A percentile compares a stretch with the other conserved stretches of the same genome.
Evolutionary conservation across 2,797 vertebrate genomes (phyloP).

Genomic region (Chelon auratus): DNA sequence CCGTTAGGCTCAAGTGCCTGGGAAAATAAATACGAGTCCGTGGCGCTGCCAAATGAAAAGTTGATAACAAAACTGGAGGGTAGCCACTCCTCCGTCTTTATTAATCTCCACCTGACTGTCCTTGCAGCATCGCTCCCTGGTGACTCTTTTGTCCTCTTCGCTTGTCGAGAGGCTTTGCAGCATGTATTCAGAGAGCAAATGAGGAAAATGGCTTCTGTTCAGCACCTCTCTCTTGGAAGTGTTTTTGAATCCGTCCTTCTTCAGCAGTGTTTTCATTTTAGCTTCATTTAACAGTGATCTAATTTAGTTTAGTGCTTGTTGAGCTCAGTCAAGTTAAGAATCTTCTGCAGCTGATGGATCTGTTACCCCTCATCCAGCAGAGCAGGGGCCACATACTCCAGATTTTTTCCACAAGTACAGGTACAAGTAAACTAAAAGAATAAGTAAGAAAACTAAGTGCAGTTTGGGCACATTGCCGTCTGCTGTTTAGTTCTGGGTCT

Average conservation of each 20-base stretch:
- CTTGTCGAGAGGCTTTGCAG: neutral
- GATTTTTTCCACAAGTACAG: too few relatives aligned
- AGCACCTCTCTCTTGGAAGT: neutral
- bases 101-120: neutral
- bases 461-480: too few relatives aligned
- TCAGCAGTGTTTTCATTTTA: constrained; percentile 9
- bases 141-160: neutral
- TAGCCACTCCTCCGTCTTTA: constrained; percentile 2
- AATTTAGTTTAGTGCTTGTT: too few relatives aligned
- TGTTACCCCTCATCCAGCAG: too few relatives aligned
- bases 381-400: too few relatives aligned
- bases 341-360: too few relatives aligned
- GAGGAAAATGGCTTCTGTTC: neutral
- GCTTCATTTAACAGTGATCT: constrained; percentile 9
- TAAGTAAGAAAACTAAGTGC: too few relatives aligned
- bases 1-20: constrained; percentile 2
- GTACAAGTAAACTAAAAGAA: too few relatives aligned
- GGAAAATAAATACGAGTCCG: constrained; percentile 11
- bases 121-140: constrained; percentile 1
- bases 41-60: constrained; percentile 7
- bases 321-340: too few relatives aligned
- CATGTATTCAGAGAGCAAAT: neutral
- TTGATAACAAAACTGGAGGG: constrained; percentile 22
- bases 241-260: neutral
- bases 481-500: too few relatives aligned